Conservation (phyloP, 2,113 vertebrate species). For the Ellobius talpinus region DNA sequence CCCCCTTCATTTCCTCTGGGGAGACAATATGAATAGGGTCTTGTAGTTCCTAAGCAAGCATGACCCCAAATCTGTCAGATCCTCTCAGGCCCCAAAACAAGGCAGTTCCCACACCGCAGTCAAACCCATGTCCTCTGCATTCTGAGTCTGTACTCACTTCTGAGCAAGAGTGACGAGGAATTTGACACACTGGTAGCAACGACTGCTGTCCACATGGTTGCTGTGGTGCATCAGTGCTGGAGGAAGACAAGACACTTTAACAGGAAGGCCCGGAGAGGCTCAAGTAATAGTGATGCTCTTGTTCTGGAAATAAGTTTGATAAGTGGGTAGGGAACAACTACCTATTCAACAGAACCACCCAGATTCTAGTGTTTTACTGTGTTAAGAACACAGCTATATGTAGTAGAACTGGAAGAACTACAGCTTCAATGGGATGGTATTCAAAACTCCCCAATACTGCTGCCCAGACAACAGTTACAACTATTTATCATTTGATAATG, state of each 20-base stretch:
- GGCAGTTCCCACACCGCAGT: background rate
- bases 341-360: background rate
- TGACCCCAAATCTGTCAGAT: background rate
- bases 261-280: background rate
- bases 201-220: slow-evolving; percentile 98
- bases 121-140: background rate
- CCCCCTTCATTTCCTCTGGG: background rate
- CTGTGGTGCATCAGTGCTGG: slow-evolving; percentile 99
- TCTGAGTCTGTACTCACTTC: slow-evolving; percentile 91
- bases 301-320: background rate
- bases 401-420: background rate
- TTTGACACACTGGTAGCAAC: slow-evolving; percentile 99
- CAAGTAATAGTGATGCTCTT: background rate
- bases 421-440: background rate
- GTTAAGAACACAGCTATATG: background rate
- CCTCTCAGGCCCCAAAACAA: background rate
- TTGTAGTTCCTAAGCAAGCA: background rate
- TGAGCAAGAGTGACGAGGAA: slow-evolving; percentile 98
- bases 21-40: background rate
- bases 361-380: background rate
- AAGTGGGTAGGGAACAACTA: background rate
- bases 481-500: background rate
- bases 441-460: background rate
- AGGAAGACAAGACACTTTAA: slow-evolving; percentile 35
- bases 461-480: background rate